Evolutionary conservation across 2,888 invertebrate species (phyloP), one percentile per base, ranked within the genome.

Genomic region (Antheraea assamensis): DNA sequence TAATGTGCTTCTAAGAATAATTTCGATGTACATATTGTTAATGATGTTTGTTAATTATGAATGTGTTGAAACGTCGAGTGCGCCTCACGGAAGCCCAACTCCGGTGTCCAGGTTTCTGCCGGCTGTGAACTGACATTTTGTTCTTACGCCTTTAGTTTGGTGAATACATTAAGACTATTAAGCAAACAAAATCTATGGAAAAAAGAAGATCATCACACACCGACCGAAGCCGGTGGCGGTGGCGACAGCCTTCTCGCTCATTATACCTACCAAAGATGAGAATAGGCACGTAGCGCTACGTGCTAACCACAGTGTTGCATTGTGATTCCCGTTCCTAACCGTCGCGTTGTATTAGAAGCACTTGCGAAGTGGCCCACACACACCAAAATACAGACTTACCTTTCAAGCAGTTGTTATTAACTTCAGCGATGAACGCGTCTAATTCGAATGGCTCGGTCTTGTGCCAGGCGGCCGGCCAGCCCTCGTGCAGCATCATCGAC

Each of bases 361-460:
- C 15, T 19, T 52, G n/a, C 30, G 27, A n/a, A 24, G 49, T 55
- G 7, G 21, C 5, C 19, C n/a, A 58, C 24, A 58, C n/a, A 58
- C 10, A 58, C 61, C 2, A 30, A 17, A 64, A 30, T 17, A 30
- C 58, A 5, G 24, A 24, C 61, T 85, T 78, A 92, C 93, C 92
- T 89, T 92, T 91, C 42, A 85, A 74, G 76, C 83, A 87, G 81
- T 92, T 91, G 84, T 90, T 92, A 87, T 93, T 92, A 76, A 93
- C 91, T 77, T 94, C 93, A 0, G 89, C 88, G 73, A 93, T 90
- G 77, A 92, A 83, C 70, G 89, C 90, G 72, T 92, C 93, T 78
- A 93, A 79, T 79, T 92, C 92, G 84, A 84, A 85, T 76, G 85
- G 84, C 78, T 90, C 92, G 61, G 86, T 80, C 80, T 89, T 89